Evolutionary conservation across 1,140 invertebrate genomes (phyloP), one percentile per base, ranked within the genome.

Genomic region (Orius insidiosus): DNA sequence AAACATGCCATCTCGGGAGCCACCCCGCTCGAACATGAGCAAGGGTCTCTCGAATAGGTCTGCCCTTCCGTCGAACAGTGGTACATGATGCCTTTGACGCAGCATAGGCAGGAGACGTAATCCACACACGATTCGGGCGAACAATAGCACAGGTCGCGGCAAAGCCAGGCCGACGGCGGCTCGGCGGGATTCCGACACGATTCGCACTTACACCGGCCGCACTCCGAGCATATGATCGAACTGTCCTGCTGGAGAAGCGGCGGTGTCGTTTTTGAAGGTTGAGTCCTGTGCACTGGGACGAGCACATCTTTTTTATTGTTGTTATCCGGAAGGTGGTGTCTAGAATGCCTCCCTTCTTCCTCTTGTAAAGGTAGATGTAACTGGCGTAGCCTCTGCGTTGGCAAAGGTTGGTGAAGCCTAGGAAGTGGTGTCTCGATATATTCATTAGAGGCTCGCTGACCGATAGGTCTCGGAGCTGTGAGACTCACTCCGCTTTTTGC

Each of bases 51-150:
- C 52, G 81, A 80, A 11, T 44, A 49, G 19, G 49, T 49, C 41
- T 51, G 46, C 18, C 65, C 77, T 49, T 72, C 72, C 55, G 82
- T 79, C 49, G 76, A 76, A 64, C 85, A 92, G 61, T 94, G 89
- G 64, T 94, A 95, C 63, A 92, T 89, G 24, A 88, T 60, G 35
- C 79, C 85, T 61, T 92, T 89, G 53, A 88, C 86, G 63, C 86
- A 92, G 67, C 88, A 94, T 64, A 94, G 72, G 61, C 89, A 94
- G 48, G 85, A 85, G 42, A 78, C 78, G 60, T 85, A 84, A 65
- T 93, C 86, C 50, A 94, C 74, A 52, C 77, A 71, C 47, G 81
- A 76, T 60, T 89, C 80, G 39, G 83, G 80, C 55, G 84, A 88
- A 65, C 85, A 81, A 55, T 85, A 73, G 63, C 82, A 89, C 61